Evolutionary conservation across 2,888 invertebrate species (phyloP), one percentile per base, ranked within the genome.

Genomic region (Synanthedon tipuliformis): DNA sequence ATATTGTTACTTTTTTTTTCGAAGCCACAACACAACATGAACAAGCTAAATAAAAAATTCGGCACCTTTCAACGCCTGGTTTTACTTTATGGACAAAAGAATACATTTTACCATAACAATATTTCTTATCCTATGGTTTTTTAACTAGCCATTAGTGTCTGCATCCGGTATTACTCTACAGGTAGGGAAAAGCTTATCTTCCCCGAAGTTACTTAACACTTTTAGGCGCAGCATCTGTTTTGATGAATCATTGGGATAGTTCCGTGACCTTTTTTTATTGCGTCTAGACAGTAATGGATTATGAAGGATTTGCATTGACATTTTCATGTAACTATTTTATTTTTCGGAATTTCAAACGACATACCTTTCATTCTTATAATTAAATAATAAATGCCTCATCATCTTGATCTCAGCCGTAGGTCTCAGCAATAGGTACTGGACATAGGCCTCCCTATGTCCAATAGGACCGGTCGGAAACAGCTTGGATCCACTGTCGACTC

Each of bases 121-220:
- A 57, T 60, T 59, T 58, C 16, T 51, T 56, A 53, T 49, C 52
- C 56, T 55, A 57, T 58, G 59, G 62, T 56, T 58, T 61, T 61
- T 63, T 63, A 68, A 65, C 63, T 65, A 62, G 64, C 66, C 65
- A 73, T 71, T 73, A 71, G 64, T 48, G 52, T 50, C 62, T 10
- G 62, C 70, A 69, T 74, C 75, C 73, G 45, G 45, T 45, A 15
- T 45, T 45, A 45, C 45, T n/a, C 45, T 45, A 15, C 45, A 45
- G 45, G 45, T 45, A 45, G 15, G 34, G 45, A 45, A 45, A 45
- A 15, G 45, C 45, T n/a, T 45, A 45, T 45, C 45, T 45, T 13
- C 8, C 15, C n/a, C 7, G 15, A 45, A 45, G 12, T 45, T 10
- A 34, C 27, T 34, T 45, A 45, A 45, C 45, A 15, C 45, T 45